Evolutionary conservation across 2,888 invertebrate genomes (phyloP).

Genomic region (Emmelina monodactyla): DNA sequence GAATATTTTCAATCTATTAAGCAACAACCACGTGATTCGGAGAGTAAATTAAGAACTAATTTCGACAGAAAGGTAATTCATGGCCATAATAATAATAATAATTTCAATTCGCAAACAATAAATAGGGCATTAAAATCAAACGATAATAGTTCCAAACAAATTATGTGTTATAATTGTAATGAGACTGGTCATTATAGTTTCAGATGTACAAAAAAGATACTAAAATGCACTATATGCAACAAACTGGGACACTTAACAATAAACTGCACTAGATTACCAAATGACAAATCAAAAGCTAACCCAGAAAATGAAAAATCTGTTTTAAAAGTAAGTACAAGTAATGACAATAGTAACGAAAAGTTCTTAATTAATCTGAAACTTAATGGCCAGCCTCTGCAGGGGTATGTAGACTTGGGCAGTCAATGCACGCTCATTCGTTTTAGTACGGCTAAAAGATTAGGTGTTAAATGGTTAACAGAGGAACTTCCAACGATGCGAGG

Average conservation of each 20-base stretch:
- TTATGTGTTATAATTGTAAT: constrained; percentile 8
- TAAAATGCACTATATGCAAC: constrained; percentile 6
- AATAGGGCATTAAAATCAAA: not conserved
- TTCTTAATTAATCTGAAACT: constrained; percentile 7
- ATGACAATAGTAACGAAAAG: constrained; percentile 6
- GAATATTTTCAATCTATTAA: constrained; percentile 10
- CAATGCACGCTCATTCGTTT: constrained; percentile 10
- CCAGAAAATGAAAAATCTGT: not conserved
- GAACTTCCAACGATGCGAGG: constrained; percentile 9
- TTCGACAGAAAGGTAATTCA: not conserved
- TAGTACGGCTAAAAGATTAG: constrained; percentile 2
- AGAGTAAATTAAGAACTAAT: not conserved
- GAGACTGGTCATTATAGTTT: constrained; percentile 5
- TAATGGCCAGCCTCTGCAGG: constrained; percentile 3
- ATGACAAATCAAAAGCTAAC: not conserved
- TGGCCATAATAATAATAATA: not conserved
- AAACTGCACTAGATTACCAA: constrained; percentile 1
- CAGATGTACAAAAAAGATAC: constrained; percentile 5
- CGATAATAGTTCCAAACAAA: not conserved
- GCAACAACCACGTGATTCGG: constrained; percentile 5
- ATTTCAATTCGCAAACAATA: not conserved
- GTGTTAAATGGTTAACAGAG: not conserved
- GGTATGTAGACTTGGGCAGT: constrained; percentile 14
- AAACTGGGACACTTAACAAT: constrained; percentile 4
- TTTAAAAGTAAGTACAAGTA: constrained; percentile 1